phyloP scores from a whole-genome alignment of 2,888 invertebrate species.

The Agriotes lineatus region DNA sequence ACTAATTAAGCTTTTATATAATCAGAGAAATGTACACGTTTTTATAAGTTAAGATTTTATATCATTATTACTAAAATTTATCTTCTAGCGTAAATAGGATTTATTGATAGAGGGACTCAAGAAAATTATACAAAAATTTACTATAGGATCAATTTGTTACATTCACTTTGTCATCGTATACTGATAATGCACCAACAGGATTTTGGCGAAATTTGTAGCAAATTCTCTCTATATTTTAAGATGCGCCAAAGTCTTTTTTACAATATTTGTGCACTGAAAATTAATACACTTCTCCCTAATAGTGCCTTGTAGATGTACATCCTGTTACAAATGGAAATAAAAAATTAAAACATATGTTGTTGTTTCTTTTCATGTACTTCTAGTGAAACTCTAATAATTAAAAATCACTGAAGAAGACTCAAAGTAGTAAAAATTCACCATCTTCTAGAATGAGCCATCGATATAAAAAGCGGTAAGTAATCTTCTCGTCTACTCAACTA shows the following conservation, averaged over 20 bases:
- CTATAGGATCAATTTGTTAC: background rate
- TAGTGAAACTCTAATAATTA: no score
- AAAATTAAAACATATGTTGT: background rate
- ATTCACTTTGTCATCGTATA: slow-evolving; percentile 8
- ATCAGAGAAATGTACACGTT: slow-evolving; percentile 30
- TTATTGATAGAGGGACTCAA: slow-evolving; percentile 34
- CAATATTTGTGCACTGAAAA: slow-evolving; percentile 38
- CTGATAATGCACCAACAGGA: slow-evolving; percentile 27
- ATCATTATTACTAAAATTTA: slow-evolving; percentile 22
- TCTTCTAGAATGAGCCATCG: no score
- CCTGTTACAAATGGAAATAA: slow-evolving; percentile 36
- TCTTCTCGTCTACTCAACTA: no score
- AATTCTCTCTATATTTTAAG: slow-evolving; percentile 21
- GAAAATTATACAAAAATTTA: slow-evolving; percentile 11
- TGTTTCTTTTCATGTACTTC: background rate
- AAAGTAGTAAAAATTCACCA: no score
- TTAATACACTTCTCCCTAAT: slow-evolving; percentile 44
- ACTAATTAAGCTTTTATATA: slow-evolving; percentile 29
- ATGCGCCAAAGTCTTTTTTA: slow-evolving; percentile 23
- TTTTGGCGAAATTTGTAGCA: slow-evolving; percentile 26
- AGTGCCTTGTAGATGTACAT: slow-evolving; percentile 50
- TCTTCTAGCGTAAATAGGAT: slow-evolving; percentile 10
- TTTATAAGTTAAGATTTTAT: slow-evolving; percentile 28
- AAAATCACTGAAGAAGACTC: no score
- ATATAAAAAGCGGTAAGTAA: no score